A percentile compares a stretch with the other conserved stretches of the same genome.
Conservation (phyloP, 2,888 invertebrate genomes). For the Strigamia transsilvanica region DNA sequence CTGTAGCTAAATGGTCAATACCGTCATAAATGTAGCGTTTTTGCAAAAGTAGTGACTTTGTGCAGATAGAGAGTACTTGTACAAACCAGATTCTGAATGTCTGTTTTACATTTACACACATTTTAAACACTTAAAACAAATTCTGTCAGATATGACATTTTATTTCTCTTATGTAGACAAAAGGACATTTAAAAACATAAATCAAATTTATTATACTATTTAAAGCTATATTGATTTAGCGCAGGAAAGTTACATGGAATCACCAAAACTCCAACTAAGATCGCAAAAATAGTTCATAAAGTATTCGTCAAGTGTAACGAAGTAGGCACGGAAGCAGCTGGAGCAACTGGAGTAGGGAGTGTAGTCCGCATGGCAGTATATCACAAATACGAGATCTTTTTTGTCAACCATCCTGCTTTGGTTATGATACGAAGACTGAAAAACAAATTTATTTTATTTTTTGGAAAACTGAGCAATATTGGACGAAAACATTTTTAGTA, state of each 20-base stretch:
- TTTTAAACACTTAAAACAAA: too few species aligned
- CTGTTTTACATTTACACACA: too few species aligned
- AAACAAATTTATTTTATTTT: background rate
- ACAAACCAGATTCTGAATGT: too few species aligned
- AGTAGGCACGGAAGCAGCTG: background rate
- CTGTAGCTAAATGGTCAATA: too few species aligned
- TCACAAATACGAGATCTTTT: background rate
- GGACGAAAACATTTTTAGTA: background rate
- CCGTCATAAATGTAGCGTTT: too few species aligned
- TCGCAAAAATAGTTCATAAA: background rate
- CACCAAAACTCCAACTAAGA: background rate
- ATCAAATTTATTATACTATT: too few species aligned
- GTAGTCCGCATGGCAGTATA: background rate
- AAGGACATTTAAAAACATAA: too few species aligned
- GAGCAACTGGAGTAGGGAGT: background rate
- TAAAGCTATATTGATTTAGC: background rate
- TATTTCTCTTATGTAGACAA: too few species aligned
- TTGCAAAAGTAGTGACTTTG: too few species aligned
- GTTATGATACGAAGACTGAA: background rate
- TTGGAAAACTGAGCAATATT: background rate
- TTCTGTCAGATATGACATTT: too few species aligned
- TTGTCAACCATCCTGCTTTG: background rate
- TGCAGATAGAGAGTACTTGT: too few species aligned
- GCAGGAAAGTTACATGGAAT: background rate
- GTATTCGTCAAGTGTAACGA: slow-evolving; percentile 2